Base-by-base conservation (phyloP, 2,888 invertebrate genomes). In the Heterodera filipjevi region DNA sequence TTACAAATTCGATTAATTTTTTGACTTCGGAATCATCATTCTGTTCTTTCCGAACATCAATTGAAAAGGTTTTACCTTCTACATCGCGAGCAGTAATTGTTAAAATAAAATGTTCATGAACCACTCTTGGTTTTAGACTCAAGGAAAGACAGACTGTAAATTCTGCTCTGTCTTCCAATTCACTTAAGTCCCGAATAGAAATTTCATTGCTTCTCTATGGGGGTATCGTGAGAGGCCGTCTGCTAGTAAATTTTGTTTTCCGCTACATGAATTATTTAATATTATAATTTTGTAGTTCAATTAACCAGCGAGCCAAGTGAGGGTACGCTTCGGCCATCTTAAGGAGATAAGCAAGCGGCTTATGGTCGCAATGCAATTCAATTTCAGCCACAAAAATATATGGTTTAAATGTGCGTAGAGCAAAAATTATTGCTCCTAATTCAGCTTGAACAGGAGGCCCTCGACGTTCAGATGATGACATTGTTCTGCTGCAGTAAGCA, bases 271-370 rank as follows among this genome's bases (percentile, higher is more conserved):
- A 64, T 79, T 6, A 78, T 1, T 66, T 70, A 79, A 33, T 78
- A 1, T 30, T 32, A 30, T 16, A 35, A n/a, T 46, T 49, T 14
- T 22, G 78, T 3, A 78, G 16, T 32, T 78, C 78, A 30, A 70
- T 70, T n/a, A 70, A n/a, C 71, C 77, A 77, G 14, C 78, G 64
- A 0, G 79, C 59, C 1, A 78, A 16, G 53, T 78, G 80, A 1
- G 78, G 27, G 35, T 66, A 32, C 3, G 44, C 39, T 30, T 79
- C 77, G 1, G 77, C 78, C 44, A 79, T 78, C 14, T 79, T 49
- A 22, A 75, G 27, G 0, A 78, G n/a, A 27, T 30, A 70, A 0
- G 71, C 71, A 0, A 70, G 39, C 14, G 73, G 27, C 19, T 66
- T 33, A 32, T 77, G 46, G 3, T 77, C 49, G 5, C n/a, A 27